Percentiles rank a stretch among this genome's conserved stretches.
Evolutionary conservation across 2,113 vertebrate species (phyloP).

Genomic region (Probosciger aterrimus): DNA sequence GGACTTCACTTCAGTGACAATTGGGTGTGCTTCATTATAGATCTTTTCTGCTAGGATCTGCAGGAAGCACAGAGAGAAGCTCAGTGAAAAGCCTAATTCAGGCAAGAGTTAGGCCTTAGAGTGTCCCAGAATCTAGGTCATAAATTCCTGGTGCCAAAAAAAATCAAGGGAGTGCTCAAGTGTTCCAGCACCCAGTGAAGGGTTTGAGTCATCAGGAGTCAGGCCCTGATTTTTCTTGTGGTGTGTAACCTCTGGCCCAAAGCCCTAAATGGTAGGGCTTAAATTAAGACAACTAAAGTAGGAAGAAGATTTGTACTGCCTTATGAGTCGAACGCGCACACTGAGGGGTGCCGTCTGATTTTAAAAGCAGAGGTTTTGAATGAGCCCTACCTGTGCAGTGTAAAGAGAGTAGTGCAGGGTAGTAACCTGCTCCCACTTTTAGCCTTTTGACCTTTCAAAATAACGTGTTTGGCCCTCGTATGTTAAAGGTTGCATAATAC

Average conservation of each 20-base stretch:
- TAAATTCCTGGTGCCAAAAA: constrained; percentile 25
- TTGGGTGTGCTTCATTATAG: neutral
- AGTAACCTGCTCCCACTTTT: neutral
- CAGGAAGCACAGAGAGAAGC: neutral
- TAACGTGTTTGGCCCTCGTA: neutral
- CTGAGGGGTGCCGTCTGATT: neutral
- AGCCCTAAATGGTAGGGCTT: neutral
- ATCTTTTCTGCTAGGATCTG: neutral
- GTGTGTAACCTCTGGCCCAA: constrained; percentile 35
- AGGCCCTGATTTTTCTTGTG: constrained; percentile 18
- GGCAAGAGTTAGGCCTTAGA: neutral
- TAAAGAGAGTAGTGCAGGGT: neutral
- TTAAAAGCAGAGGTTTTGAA: neutral
- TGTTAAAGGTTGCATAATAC: neutral
- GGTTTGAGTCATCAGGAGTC: constrained; percentile 1
- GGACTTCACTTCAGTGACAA: neutral
- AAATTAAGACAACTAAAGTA: neutral
- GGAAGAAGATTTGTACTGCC: neutral
- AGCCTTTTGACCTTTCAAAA: constrained; percentile 11
- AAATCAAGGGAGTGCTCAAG: neutral
- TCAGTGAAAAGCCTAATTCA: constrained; percentile 23
- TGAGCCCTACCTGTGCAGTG: neutral
- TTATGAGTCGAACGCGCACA: neutral
- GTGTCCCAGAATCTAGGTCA: constrained; percentile 36
- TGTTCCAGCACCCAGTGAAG: neutral